Percentiles rank a stretch among this genome's conserved stretches.
These are phyloP conservation scores for Drosophila lacicola DNA, from an alignment of 2,888 invertebrate genomes.

Conservation along the genomic window DNA sequence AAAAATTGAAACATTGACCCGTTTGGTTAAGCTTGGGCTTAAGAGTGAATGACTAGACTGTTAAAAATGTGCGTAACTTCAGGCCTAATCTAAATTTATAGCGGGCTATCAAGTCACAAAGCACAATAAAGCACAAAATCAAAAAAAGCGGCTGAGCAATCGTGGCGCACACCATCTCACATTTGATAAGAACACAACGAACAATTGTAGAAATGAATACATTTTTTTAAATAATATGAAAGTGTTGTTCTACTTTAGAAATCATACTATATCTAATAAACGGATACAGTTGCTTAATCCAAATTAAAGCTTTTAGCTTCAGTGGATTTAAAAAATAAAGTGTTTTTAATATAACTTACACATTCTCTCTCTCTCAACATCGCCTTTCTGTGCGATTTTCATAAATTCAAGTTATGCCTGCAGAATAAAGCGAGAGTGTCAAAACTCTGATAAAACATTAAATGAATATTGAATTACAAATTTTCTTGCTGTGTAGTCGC, in stretches of 20 bases:
- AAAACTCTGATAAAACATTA: background rate
- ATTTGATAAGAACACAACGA: too few species aligned
- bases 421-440: background rate
- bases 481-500: constrained; percentile 2
- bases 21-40: constrained; percentile 5
- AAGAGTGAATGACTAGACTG: constrained; percentile 11
- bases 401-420: too few species aligned
- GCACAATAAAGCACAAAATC: constrained; percentile 25
- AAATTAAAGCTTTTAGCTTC: too few species aligned
- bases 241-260: too few species aligned
- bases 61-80: constrained; percentile 53
- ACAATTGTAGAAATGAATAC: too few species aligned
- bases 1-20: constrained; percentile 33
- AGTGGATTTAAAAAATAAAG: too few species aligned
- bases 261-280: too few species aligned
- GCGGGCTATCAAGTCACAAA: constrained; percentile 52
- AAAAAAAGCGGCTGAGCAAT: constrained; percentile 40
- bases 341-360: too few species aligned
- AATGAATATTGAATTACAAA: background rate
- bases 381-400: too few species aligned
- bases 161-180: background rate
- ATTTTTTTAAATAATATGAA: too few species aligned
- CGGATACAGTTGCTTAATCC: too few species aligned
- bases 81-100: constrained; percentile 66
- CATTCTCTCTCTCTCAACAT: background rate